Evolutionary conservation across 2,888 invertebrate species (phyloP).

Genomic region (Theretra japonica): DNA sequence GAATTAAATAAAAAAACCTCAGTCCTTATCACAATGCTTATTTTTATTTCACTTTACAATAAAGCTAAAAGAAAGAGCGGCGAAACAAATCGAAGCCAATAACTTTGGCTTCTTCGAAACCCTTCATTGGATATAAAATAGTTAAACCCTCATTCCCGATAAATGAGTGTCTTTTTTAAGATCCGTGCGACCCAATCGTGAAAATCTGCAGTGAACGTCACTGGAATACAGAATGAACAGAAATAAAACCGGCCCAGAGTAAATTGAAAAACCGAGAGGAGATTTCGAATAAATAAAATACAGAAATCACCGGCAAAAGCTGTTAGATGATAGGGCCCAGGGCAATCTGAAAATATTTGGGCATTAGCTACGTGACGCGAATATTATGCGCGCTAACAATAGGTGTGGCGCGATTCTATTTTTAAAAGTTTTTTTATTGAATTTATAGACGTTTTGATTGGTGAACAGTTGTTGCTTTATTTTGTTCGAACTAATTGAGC

Average conservation of each 20-base stretch:
- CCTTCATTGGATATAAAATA: slow-evolving; percentile 34
- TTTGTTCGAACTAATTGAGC: not conserved
- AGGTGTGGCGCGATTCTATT: slow-evolving; percentile 17
- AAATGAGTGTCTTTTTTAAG: slow-evolving; percentile 39
- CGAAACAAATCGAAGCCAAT: not conserved
- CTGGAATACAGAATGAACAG: slow-evolving; percentile 54
- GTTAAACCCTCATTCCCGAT: slow-evolving; percentile 46
- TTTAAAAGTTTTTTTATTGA: not conserved
- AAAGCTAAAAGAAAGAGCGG: not conserved
- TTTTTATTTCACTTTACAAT: not conserved
- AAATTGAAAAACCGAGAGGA: slow-evolving; percentile 58
- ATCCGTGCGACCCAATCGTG: slow-evolving; percentile 46
- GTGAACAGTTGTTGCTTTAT: not conserved
- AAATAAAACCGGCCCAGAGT: slow-evolving; percentile 53
- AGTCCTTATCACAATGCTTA: not conserved
- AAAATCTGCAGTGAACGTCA: slow-evolving; percentile 48
- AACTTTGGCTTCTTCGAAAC: slow-evolving; percentile 19
- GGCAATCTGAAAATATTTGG: slow-evolving; percentile 31
- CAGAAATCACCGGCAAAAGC: slow-evolving; percentile 52
- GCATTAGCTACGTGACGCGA: slow-evolving; percentile 28
- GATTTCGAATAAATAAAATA: slow-evolving; percentile 52
- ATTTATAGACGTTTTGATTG: not conserved
- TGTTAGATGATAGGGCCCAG: slow-evolving; percentile 41
- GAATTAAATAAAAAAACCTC: too few species aligned
- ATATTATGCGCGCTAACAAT: slow-evolving; percentile 16